A percentile compares a stretch with the other conserved stretches of the same genome.
These are phyloP conservation scores for Acanthaster planci DNA, from an alignment of 35 echinoderm and acorn worm species.

Conservation along the genomic window DNA sequence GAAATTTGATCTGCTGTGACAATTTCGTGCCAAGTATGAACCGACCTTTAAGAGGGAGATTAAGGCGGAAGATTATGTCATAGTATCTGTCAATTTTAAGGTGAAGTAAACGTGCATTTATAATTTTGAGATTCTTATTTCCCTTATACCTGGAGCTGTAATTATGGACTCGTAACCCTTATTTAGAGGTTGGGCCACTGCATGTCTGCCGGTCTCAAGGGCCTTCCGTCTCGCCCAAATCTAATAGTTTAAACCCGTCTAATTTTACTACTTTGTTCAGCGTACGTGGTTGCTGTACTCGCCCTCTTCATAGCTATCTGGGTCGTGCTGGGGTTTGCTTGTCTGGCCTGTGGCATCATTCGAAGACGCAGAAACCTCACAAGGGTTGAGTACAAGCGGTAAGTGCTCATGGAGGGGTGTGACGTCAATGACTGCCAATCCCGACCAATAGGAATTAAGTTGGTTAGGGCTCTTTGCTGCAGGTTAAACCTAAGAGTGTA, in stretches of 20 bases:
- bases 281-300: slow-evolving; percentile 30
- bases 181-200: not conserved
- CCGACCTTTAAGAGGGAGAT: no score
- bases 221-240: not conserved
- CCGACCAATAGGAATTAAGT: no score
- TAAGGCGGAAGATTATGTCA: no score
- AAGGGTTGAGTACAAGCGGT: slow-evolving; percentile 37
- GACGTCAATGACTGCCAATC: no score
- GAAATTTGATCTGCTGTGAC: no score
- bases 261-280: not conserved
- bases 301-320: slow-evolving; percentile 13
- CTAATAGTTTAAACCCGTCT: not conserved
- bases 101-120: no score
- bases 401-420: not conserved
- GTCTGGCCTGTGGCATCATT: slow-evolving; percentile 26
- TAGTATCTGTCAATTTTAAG: no score
- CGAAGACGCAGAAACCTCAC: not conserved
- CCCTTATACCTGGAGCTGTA: no score
- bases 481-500: no score
- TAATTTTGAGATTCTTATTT: no score
- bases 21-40: no score
- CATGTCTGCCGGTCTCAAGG: not conserved
- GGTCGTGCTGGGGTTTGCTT: slow-evolving; percentile 12
- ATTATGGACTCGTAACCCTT: not conserved
- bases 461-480: no score